Evolutionary conservation across 2,888 invertebrate genomes (phyloP).

Genomic region (Thereva nobilitata): DNA sequence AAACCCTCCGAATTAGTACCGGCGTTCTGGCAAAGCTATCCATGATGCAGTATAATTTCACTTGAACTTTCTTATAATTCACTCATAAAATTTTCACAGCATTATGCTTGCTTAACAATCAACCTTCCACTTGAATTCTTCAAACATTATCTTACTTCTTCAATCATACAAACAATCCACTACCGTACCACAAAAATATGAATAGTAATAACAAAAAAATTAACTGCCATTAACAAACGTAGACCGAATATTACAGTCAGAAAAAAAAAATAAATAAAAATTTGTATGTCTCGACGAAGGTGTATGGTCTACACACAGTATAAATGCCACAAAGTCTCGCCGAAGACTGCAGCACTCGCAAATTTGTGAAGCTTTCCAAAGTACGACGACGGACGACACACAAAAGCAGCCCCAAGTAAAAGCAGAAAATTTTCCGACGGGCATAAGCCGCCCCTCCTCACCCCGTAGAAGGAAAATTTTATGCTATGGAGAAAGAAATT

Average conservation of each 20-base stretch:
- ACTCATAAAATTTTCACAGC: too few species aligned
- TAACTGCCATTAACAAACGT: background rate
- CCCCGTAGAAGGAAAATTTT: too few species aligned
- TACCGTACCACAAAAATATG: background rate
- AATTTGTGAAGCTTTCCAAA: constrained; percentile 12
- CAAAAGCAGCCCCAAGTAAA: too few species aligned
- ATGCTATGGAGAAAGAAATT: too few species aligned
- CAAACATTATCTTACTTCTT: too few species aligned
- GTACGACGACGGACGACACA: background rate
- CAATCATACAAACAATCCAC: too few species aligned
- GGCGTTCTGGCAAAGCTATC: constrained; percentile 56
- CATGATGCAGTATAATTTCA: constrained; percentile 44
- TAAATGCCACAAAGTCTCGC: constrained; percentile 31
- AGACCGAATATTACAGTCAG: background rate
- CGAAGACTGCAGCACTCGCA: constrained; percentile 25
- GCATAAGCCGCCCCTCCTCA: too few species aligned
- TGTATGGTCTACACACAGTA: constrained; percentile 4
- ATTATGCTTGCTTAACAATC: too few species aligned
- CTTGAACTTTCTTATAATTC: too few species aligned
- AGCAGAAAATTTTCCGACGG: too few species aligned
- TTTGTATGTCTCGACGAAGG: background rate
- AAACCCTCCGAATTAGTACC: constrained; percentile 56
- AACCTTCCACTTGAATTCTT: too few species aligned
- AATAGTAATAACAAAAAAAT: too few species aligned
- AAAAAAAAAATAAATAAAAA: constrained; percentile 11